Evolutionary conservation across 1,140 invertebrate genomes (phyloP).

Genomic region (Glossosoma conforme): DNA sequence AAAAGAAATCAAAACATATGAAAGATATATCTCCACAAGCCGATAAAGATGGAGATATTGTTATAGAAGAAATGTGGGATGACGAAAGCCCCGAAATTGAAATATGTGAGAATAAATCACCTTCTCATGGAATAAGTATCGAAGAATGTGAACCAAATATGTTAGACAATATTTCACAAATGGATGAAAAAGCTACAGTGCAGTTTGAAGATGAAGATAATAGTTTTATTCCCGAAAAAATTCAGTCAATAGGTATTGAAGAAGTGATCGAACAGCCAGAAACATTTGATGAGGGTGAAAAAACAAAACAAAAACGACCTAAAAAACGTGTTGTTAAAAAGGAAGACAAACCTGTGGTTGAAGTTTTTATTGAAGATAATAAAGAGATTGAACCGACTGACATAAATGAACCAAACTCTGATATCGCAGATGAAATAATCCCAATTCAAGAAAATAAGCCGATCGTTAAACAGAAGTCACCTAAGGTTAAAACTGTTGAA

Average conservation of each 20-base stretch:
- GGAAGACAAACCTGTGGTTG: no score
- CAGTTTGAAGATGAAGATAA: conserved; percentile 31
- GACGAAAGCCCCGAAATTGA: conserved; percentile 34
- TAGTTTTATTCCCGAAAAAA: conserved; percentile 23
- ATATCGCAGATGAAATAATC: conserved; percentile 5
- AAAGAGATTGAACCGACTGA: conserved; percentile 32
- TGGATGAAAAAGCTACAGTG: conserved; percentile 16
- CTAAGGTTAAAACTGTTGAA: background rate
- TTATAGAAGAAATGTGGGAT: conserved; percentile 47
- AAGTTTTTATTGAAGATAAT: no score
- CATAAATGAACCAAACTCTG: conserved; percentile 23
- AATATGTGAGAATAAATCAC: background rate
- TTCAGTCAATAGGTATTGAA: conserved; percentile 25
- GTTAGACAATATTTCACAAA: conserved; percentile 4
- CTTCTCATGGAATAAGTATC: conserved; percentile 18
- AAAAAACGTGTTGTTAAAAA: no score
- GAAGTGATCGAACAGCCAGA: no score
- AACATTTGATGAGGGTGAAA: conserved; percentile 28
- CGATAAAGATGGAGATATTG: conserved; percentile 38
- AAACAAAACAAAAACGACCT: conserved; percentile 20
- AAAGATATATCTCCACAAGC: conserved; percentile 28
- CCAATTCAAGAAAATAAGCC: background rate
- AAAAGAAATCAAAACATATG: conserved; percentile 37
- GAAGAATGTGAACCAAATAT: conserved; percentile 24
- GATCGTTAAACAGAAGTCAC: background rate